These are phyloP conservation scores for Maconellicoccus hirsutus DNA, from an alignment of 1,140 invertebrate species.

Conservation along the genomic window DNA sequence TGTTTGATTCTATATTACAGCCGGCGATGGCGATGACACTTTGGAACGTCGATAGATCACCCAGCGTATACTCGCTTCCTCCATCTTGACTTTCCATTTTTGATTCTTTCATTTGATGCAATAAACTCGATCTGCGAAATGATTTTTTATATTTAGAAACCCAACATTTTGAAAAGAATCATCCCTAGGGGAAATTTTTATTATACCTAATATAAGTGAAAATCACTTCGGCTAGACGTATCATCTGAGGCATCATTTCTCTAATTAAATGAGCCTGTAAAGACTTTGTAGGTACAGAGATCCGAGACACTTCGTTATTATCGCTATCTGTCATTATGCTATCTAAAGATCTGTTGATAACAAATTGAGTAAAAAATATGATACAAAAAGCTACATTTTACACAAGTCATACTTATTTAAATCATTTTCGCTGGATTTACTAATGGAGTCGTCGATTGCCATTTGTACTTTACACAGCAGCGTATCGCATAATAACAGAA, in stretches of 20 bases:
- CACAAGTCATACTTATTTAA: neutral
- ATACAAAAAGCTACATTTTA: neutral
- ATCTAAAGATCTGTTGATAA: neutral
- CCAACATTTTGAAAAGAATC: no score
- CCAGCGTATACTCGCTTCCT: slow-evolving; percentile 37
- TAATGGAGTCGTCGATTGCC: neutral
- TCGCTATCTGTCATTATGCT: slow-evolving; percentile 12
- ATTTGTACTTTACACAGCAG: slow-evolving; percentile 36
- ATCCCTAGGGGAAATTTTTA: neutral
- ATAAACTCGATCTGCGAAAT: slow-evolving; percentile 40
- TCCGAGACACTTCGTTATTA: slow-evolving; percentile 12
- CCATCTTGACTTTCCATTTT: slow-evolving; percentile 39
- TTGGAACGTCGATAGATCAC: slow-evolving; percentile 42
- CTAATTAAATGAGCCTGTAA: slow-evolving; percentile 37
- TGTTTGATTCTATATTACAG: slow-evolving; percentile 39
- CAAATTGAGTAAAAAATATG: neutral
- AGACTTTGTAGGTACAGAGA: neutral
- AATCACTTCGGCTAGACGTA: slow-evolving; percentile 48
- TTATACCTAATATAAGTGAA: slow-evolving; percentile 31
- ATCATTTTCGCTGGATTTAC: slow-evolving; percentile 11
- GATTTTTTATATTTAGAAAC: no score
- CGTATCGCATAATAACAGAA: slow-evolving; percentile 51
- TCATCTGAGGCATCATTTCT: slow-evolving; percentile 48
- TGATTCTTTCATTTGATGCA: slow-evolving; percentile 42
- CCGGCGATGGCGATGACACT: slow-evolving; percentile 50